phyloP scores from a whole-genome alignment of 2,113 vertebrate species.

The Nematolebias whitei region DNA sequence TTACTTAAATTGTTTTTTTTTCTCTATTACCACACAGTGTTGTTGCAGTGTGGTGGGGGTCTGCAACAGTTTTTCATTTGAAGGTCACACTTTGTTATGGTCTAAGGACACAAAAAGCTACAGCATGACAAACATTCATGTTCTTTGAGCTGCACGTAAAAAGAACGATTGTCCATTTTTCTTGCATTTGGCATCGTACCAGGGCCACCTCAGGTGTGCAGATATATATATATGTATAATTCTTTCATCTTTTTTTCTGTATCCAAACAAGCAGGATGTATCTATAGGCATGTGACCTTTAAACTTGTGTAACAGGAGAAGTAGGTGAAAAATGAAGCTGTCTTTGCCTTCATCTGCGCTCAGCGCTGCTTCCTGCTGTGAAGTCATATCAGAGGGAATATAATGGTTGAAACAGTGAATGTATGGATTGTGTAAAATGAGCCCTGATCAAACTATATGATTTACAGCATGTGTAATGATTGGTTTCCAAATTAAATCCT shows the following conservation, averaged over 20 bases:
- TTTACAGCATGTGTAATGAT: background rate
- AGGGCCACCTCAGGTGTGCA: background rate
- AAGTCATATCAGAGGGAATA: slow-evolving; percentile 18
- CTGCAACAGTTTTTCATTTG: background rate
- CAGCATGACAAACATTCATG: background rate
- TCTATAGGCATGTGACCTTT: slow-evolving; percentile 22
- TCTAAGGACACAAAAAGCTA: too few species aligned
- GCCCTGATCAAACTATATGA: slow-evolving; percentile 13
- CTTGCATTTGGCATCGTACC: background rate
- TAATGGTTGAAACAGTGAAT: slow-evolving; percentile 21
- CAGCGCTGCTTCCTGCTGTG: slow-evolving; percentile 23
- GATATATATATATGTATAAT: too few species aligned
- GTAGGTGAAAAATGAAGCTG: slow-evolving; percentile 17
- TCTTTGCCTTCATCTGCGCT: slow-evolving; percentile 15
- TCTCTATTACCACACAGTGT: slow-evolving; percentile 12
- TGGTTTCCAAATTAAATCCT: background rate
- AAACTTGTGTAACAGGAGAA: background rate
- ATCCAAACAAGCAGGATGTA: too few species aligned
- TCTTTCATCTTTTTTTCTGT: too few species aligned
- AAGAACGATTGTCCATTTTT: background rate
- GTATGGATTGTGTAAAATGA: slow-evolving; percentile 17
- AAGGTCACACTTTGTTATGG: background rate
- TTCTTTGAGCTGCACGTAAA: background rate
- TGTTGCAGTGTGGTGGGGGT: background rate
- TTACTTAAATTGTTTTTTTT: slow-evolving; percentile 35